These are phyloP conservation scores for Peromyscus californicus DNA, from an alignment of 2,113 vertebrate genomes.

Conservation along the genomic window DNA sequence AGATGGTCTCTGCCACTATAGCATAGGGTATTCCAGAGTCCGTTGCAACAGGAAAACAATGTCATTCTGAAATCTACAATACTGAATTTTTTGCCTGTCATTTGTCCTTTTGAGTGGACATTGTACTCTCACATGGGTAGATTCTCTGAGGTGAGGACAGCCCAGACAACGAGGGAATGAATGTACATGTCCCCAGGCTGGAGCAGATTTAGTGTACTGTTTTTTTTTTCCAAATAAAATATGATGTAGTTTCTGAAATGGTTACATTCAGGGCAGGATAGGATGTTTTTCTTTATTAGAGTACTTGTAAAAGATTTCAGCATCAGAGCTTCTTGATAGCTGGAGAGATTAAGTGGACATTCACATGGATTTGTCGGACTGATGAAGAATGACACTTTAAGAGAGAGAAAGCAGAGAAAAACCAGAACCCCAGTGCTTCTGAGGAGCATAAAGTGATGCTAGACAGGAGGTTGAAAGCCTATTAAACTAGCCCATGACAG, in stretches of 20 bases:
- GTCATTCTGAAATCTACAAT: not conserved
- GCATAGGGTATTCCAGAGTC: not conserved
- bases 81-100: not conserved
- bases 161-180: not conserved
- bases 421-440: not conserved
- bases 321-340: not conserved
- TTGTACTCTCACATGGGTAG: not conserved
- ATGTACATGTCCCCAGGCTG: not conserved
- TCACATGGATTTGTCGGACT: not conserved
- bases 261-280: not conserved
- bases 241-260: not conserved
- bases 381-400: not conserved
- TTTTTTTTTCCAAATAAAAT: slow-evolving; percentile 49
- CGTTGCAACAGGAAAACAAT: not conserved
- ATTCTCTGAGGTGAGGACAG: not conserved
- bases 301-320: slow-evolving; percentile 29
- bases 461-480: slow-evolving; percentile 10
- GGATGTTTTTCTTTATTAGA: not conserved
- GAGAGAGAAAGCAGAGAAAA: not conserved
- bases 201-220: not conserved
- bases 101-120: slow-evolving; percentile 24
- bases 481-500: not conserved
- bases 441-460: not conserved
- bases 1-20: not conserved
- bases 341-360: not conserved